Base-by-base conservation (phyloP, 2,113 vertebrate species). In the Crotophaga sulcirostris region DNA sequence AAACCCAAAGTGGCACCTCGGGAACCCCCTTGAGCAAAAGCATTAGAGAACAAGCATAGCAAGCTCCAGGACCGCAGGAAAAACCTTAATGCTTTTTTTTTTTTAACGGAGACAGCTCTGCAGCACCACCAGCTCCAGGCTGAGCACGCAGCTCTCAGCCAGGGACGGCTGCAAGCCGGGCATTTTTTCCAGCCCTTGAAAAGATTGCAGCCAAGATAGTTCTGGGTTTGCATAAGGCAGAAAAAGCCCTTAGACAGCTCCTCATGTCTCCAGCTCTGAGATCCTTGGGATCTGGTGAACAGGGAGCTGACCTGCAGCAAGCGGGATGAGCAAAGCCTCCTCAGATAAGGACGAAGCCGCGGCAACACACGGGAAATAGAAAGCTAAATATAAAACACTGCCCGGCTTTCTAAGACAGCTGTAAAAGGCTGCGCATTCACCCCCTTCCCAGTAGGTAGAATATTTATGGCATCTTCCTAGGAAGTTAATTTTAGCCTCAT, bases 331-430 rank as follows among this genome's bases (percentile, higher is more conserved):
- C 42, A 4, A 44, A 76, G 28, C 47, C 5, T 4, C 84, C 63
- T 81, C 58, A 66, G 47, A 84, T 8, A 6, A 15, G 74, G 49
- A 20, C 29, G 2, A 55, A 73, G 56, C 66, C 6, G n/a, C 86
- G 11, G 75, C 87, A 24, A 68, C 11, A 20, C 33, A 67, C 2
- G 82, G 77, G 84, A 94, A 89, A 86, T 1, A 12, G 47, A 63
- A 72, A 87, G 79, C 93, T 96, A 95, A 96, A 96, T 95, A 94
- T 95, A 94, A 94, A 83, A 58, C 78, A 3, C 17, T 3, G 7
- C 44, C 12, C 2, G 7, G 86, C 60, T 69, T 84, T 56, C 45
- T 9, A 13, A 55, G 75, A 42, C 29, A 44, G 55, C 91, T 93
- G 68, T 14, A 34, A 54, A 23, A 31, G 45, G 63, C 87, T 54